Conservation (phyloP, 2,113 vertebrate genomes). For the Eretmochelys imbricata region DNA sequence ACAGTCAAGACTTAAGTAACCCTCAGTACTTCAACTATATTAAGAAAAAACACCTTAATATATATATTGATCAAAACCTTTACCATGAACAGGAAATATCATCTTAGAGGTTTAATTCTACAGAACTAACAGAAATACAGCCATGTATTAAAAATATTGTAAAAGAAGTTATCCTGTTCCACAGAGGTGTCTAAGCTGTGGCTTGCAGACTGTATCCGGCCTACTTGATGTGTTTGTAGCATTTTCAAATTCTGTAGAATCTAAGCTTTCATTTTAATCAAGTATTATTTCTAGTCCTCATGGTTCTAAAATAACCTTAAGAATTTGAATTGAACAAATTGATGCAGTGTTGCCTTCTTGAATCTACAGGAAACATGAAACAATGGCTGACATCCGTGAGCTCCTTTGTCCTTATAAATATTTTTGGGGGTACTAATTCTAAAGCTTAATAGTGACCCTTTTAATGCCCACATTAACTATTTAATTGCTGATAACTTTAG, state of each 20-base stretch:
- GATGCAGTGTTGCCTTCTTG: slow-evolving; percentile 3
- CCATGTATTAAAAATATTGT: slow-evolving; percentile 1
- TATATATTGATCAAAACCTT: not conserved
- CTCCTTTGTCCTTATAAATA: slow-evolving; percentile 32
- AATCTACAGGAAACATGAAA: slow-evolving; percentile 25
- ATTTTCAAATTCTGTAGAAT: not conserved
- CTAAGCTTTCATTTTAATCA: not conserved
- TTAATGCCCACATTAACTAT: slow-evolving; percentile 25
- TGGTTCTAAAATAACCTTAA: not conserved
- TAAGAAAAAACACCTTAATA: slow-evolving; percentile 19
- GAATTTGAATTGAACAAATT: not conserved
- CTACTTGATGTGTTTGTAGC: slow-evolving; percentile 1
- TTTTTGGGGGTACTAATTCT: slow-evolving; percentile 2
- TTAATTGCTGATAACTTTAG: slow-evolving; percentile 40
- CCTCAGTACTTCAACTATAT: slow-evolving; percentile 19
- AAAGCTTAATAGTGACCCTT: slow-evolving; percentile 36
- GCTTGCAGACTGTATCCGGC: not conserved
- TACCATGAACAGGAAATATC: slow-evolving; percentile 36
- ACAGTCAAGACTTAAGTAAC: not conserved
- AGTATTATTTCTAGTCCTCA: not conserved
- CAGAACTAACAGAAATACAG: not conserved
- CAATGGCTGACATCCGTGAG: not conserved
- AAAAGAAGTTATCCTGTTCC: not conserved
- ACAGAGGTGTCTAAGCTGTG: not conserved
- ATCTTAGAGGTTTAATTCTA: slow-evolving; percentile 6